Evolutionary conservation across 2,888 invertebrate genomes (phyloP).

Genomic region (Melolontha melolontha): DNA sequence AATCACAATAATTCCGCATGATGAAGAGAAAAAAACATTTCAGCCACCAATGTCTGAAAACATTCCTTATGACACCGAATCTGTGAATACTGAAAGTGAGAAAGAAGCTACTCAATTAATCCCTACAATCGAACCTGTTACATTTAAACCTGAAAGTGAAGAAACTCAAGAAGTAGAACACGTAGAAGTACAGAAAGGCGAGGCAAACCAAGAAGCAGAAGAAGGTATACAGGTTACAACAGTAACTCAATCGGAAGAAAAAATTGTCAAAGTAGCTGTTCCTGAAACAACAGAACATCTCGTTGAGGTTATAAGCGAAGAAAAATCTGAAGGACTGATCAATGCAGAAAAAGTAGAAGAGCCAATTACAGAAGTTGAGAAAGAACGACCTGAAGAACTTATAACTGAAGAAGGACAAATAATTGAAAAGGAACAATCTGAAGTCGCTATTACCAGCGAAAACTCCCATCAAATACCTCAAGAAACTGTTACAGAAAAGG

Average conservation of each 20-base stretch:
- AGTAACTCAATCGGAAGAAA: no score
- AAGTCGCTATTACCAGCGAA: slow-evolving; percentile 39
- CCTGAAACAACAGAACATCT: no score
- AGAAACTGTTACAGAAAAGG: slow-evolving; percentile 45
- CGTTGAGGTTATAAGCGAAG: slow-evolving; percentile 21
- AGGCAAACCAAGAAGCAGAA: no score
- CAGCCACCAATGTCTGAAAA: background rate
- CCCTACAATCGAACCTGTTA: slow-evolving; percentile 38
- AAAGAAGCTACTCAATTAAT: background rate
- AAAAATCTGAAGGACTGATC: slow-evolving; percentile 22
- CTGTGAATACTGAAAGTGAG: slow-evolving; percentile 7
- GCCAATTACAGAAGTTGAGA: slow-evolving; percentile 36
- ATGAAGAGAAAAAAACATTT: slow-evolving; percentile 4
- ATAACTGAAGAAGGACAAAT: background rate
- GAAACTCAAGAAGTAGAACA: no score
- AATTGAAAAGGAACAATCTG: slow-evolving; percentile 34
- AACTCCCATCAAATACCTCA: slow-evolving; percentile 29
- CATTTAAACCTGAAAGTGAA: no score
- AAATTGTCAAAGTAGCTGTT: no score
- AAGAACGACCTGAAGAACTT: slow-evolving; percentile 34
- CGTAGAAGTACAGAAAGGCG: no score
- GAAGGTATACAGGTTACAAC: no score
- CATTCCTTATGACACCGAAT: slow-evolving; percentile 1
- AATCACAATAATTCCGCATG: background rate
- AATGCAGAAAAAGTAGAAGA: slow-evolving; percentile 39